phyloP scores from a whole-genome alignment of 1,140 invertebrate species.

The Drosophila truncata region DNA sequence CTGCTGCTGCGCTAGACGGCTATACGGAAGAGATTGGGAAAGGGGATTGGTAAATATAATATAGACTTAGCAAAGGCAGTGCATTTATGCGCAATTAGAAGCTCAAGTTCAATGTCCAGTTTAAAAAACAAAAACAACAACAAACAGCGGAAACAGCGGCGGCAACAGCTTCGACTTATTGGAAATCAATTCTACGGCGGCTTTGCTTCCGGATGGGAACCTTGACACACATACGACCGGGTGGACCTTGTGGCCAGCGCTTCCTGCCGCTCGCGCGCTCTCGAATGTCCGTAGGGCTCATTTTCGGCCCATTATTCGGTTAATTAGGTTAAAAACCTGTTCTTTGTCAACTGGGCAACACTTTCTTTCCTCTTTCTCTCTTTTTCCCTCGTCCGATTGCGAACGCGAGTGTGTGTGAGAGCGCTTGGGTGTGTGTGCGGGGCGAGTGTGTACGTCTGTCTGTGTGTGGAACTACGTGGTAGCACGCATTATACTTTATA shows the following conservation, averaged over 20 bases:
- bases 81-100: slow-evolving; percentile 49
- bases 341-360: slow-evolving; percentile 76
- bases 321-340: slow-evolving; percentile 84
- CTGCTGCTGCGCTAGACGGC: slow-evolving; percentile 69
- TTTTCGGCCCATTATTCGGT: slow-evolving; percentile 40
- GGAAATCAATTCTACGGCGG: slow-evolving; percentile 45
- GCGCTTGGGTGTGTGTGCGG: slow-evolving; percentile 10
- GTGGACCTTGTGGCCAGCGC: slow-evolving; percentile 11
- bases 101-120: slow-evolving; percentile 70
- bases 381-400: slow-evolving; percentile 17
- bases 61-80: not conserved
- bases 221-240: slow-evolving; percentile 66
- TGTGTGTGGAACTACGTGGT: slow-evolving; percentile 71
- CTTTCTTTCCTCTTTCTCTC: slow-evolving; percentile 67
- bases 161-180: slow-evolving; percentile 25
- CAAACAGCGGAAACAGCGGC: slow-evolving; percentile 4
- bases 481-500: slow-evolving; percentile 73
- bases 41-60: slow-evolving; percentile 6
- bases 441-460: slow-evolving; percentile 28
- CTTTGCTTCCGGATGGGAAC: slow-evolving; percentile 38
- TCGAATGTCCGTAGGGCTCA: slow-evolving; percentile 28
- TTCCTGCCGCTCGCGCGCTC: slow-evolving; percentile 9
- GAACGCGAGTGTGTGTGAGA: slow-evolving; percentile 9
- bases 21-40: slow-evolving; percentile 15
- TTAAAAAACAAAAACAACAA: slow-evolving; percentile 13